Conservation (phyloP, 2,113 vertebrate species). For the Nannobrachium achirus region DNA sequence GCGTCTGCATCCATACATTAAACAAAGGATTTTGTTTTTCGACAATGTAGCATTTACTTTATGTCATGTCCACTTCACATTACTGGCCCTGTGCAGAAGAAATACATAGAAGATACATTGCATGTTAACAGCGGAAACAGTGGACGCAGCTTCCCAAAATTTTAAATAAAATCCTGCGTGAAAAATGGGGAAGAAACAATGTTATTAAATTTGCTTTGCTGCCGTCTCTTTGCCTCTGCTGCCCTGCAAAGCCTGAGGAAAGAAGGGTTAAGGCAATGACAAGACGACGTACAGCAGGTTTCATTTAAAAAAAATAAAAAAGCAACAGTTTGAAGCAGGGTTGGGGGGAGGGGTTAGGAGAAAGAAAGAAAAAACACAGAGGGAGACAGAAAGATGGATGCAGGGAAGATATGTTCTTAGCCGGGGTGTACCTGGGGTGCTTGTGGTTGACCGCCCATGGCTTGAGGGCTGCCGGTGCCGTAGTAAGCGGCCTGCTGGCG, state of each 20-base stretch:
- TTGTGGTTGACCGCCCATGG: slow-evolving; percentile 92
- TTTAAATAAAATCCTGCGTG: slow-evolving; percentile 86
- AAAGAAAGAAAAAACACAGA: slow-evolving; percentile 17
- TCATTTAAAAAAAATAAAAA: neutral
- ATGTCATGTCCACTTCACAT: slow-evolving; percentile 99
- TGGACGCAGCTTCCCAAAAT: slow-evolving; percentile 79
- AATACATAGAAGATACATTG: slow-evolving; percentile 99
- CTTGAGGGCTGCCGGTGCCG: slow-evolving; percentile 92
- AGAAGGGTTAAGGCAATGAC: slow-evolving; percentile 71
- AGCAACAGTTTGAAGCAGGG: slow-evolving; percentile 30
- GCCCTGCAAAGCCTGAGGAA: slow-evolving; percentile 88
- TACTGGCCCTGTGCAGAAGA: slow-evolving; percentile 99
- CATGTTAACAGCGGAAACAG: slow-evolving; percentile 96
- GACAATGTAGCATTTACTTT: slow-evolving; percentile 99
- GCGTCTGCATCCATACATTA: slow-evolving; percentile 99
- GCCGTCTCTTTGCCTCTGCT: slow-evolving; percentile 84
- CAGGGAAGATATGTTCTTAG: slow-evolving; percentile 47
- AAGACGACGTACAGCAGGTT: neutral
- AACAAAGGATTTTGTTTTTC: slow-evolving; percentile 99
- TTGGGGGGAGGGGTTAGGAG: slow-evolving; percentile 19
- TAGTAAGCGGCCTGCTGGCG: slow-evolving; percentile 97
- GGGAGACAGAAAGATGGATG: slow-evolving; percentile 20
- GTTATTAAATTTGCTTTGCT: slow-evolving; percentile 84
- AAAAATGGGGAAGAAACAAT: slow-evolving; percentile 81
- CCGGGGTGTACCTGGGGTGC: slow-evolving; percentile 87